These are phyloP conservation scores for Phalloptychus januarius DNA, from an alignment of 2,797 vertebrate genomes.

Conservation along the genomic window DNA sequence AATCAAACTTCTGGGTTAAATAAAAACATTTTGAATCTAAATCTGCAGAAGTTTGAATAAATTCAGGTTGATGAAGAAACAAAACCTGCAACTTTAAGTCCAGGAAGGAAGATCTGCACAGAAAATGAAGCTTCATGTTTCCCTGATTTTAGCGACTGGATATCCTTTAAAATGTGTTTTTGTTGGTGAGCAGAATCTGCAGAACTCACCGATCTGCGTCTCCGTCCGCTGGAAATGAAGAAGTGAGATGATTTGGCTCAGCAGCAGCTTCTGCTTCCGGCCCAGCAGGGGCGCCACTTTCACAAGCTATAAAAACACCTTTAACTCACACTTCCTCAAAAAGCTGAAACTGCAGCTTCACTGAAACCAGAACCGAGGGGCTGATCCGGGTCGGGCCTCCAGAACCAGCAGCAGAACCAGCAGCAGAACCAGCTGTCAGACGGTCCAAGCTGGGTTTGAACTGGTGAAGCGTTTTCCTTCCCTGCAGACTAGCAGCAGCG, in stretches of 20 bases:
- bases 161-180: not conserved
- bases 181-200: not conserved
- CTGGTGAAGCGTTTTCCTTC: too few relatives aligned
- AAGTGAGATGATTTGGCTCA: slow-evolving; percentile 2
- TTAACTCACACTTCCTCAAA: not conserved
- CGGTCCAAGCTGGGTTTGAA: not conserved
- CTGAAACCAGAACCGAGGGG: not conserved
- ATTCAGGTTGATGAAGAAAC: too few relatives aligned
- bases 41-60: not conserved
- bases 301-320: not conserved
- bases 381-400: not conserved
- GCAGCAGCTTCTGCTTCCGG: slow-evolving; percentile 5
- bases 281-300: not conserved
- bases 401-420: not conserved
- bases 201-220: slow-evolving; percentile 13
- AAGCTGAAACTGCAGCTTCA: not conserved
- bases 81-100: too few relatives aligned
- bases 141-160: not conserved
- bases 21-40: not conserved
- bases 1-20: not conserved
- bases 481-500: too few relatives aligned
- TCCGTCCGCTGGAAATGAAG: not conserved
- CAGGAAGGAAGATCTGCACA: too few relatives aligned
- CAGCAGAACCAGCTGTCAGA: not conserved
- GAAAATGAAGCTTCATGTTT: not conserved